Evolutionary conservation across 2,113 vertebrate genomes (phyloP).

Genomic region (Petaurus breviceps): DNA sequence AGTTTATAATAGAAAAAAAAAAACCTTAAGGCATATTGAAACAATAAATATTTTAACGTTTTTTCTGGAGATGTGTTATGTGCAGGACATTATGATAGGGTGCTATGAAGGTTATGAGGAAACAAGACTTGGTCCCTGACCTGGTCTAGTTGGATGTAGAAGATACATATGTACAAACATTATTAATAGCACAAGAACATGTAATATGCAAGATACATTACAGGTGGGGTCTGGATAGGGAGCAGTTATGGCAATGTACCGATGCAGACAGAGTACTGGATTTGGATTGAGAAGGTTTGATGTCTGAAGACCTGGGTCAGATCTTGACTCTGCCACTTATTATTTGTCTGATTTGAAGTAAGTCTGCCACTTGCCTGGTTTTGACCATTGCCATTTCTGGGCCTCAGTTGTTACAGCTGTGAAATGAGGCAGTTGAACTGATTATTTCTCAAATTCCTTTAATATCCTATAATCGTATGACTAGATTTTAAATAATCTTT

Average conservation of each 20-base stretch:
- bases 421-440: background rate
- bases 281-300: background rate
- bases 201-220: background rate
- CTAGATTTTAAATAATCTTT: background rate
- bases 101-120: background rate
- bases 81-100: accelerated
- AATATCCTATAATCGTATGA: background rate
- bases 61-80: background rate
- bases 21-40: background rate
- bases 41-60: too few relatives aligned
- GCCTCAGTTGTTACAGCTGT: background rate
- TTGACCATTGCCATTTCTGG: background rate
- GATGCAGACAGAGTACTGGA: background rate
- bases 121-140: background rate
- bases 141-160: background rate
- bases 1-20: conserved; percentile 41
- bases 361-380: background rate
- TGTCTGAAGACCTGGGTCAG: background rate
- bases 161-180: background rate
- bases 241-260: background rate
- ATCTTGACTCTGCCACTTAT: background rate
- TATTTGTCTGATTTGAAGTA: background rate
- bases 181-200: background rate
- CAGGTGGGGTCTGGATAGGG: background rate
- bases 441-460: background rate